These are phyloP conservation scores for Edolisoma coerulescens DNA, from an alignment of 2,113 vertebrate species.

Conservation along the genomic window DNA sequence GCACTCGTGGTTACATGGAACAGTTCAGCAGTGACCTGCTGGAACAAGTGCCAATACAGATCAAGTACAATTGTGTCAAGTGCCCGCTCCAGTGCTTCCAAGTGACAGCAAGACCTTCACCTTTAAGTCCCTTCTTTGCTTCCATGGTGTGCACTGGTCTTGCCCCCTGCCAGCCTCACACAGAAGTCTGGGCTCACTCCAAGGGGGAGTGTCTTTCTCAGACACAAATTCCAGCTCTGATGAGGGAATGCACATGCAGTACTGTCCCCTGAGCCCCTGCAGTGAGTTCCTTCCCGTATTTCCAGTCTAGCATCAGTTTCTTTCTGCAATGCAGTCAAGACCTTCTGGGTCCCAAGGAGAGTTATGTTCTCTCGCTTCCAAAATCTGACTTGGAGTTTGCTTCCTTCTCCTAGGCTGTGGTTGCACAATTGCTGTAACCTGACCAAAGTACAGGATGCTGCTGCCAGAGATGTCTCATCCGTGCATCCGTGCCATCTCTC, in stretches of 20 bases:
- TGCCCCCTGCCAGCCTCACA: background rate
- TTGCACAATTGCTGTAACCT: background rate
- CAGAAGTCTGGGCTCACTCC: background rate
- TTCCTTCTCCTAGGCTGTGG: background rate
- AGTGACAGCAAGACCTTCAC: background rate
- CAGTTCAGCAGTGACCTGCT: background rate
- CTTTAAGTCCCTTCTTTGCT: background rate
- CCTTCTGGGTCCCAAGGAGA: background rate
- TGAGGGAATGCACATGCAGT: rapidly evolving
- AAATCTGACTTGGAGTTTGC: background rate
- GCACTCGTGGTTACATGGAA: background rate
- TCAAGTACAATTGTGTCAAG: background rate
- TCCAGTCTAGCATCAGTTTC: background rate
- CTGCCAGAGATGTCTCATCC: background rate
- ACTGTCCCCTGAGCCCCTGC: background rate
- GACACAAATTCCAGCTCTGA: rapidly evolving
- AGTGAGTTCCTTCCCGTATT: background rate
- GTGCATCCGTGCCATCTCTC: background rate
- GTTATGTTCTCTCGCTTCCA: background rate
- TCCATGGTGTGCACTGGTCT: background rate
- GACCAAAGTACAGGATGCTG: background rate
- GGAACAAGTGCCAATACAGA: background rate
- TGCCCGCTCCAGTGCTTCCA: background rate
- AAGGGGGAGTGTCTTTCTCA: background rate
- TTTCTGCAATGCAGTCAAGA: background rate